Evolutionary conservation across 2,113 vertebrate species (phyloP).

Genomic region (Amblyopsis rosae): DNA sequence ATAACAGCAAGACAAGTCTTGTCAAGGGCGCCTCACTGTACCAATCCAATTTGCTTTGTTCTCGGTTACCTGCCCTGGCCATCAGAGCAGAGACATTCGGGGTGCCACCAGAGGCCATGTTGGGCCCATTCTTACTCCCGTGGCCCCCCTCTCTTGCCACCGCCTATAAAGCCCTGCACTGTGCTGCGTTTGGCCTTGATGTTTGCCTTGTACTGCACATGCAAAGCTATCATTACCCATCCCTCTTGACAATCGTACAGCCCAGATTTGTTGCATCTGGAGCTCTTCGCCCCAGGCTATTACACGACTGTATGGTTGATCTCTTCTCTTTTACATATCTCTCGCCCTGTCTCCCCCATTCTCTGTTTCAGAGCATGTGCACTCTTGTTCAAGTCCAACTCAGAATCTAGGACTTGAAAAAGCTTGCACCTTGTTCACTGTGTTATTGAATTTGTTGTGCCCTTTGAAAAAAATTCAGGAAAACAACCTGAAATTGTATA

Average conservation of each 20-base stretch:
- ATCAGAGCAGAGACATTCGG: conserved; percentile 37
- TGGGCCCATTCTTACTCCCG: conserved; percentile 59
- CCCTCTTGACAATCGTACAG: conserved; percentile 79
- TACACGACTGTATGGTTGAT: conserved; percentile 78
- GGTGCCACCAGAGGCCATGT: conserved; percentile 64
- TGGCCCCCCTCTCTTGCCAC: conserved; percentile 55
- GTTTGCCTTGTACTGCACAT: conserved; percentile 77
- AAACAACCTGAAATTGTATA: conserved; percentile 1
- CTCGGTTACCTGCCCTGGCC: conserved; percentile 69
- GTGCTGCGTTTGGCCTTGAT: conserved; percentile 71
- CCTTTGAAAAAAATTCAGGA: background rate
- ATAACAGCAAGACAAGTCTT: conserved; percentile 30
- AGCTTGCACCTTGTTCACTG: conserved; percentile 57
- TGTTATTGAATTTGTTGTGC: conserved; percentile 51
- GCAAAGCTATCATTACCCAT: conserved; percentile 81
- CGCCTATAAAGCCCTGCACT: conserved; percentile 70
- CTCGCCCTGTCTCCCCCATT: conserved; percentile 1
- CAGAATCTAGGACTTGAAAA: conserved; percentile 49
- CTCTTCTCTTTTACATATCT: conserved; percentile 79
- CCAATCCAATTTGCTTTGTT: conserved; percentile 69
- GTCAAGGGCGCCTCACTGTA: conserved; percentile 44
- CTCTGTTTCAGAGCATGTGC: conserved; percentile 16
- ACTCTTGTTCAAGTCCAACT: conserved; percentile 43
- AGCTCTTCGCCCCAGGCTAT: conserved; percentile 73
- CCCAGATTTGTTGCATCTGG: conserved; percentile 78